These are phyloP conservation scores for Sebastes umbrosus DNA, from an alignment of 2,797 vertebrate species.

Conservation along the genomic window DNA sequence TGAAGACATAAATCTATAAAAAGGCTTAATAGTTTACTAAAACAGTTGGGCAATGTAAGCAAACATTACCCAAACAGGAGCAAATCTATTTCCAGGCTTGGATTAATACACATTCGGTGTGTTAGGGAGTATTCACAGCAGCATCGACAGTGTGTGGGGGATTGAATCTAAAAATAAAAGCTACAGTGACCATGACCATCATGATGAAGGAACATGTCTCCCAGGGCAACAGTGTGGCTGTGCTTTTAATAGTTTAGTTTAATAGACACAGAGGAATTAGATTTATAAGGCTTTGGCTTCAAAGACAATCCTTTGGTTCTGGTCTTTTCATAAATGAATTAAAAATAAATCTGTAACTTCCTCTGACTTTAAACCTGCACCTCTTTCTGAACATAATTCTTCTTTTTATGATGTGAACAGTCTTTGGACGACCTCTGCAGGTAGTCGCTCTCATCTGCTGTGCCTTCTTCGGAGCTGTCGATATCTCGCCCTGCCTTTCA, in stretches of 20 bases:
- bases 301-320: not conserved
- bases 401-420: constrained; percentile 9
- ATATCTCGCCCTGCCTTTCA: constrained; percentile 22
- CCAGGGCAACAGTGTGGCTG: not conserved
- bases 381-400: not conserved
- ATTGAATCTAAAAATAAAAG: not conserved
- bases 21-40: not conserved
- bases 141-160: not conserved
- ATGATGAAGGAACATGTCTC: not conserved
- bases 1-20: not conserved
- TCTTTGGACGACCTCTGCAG: constrained; percentile 30
- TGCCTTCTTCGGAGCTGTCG: constrained; percentile 1
- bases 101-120: not conserved
- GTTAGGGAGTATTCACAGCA: not conserved
- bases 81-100: not conserved
- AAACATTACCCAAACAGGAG: not conserved
- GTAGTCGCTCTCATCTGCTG: constrained; percentile 30
- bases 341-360: not conserved
- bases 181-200: not conserved
- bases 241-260: not conserved
- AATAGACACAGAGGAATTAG: not conserved
- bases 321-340: not conserved
- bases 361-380: not conserved
- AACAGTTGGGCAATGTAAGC: not conserved
- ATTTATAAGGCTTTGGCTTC: not conserved